Evolutionary conservation across 2,113 vertebrate species (phyloP).

Genomic region (Noturus placidus): DNA sequence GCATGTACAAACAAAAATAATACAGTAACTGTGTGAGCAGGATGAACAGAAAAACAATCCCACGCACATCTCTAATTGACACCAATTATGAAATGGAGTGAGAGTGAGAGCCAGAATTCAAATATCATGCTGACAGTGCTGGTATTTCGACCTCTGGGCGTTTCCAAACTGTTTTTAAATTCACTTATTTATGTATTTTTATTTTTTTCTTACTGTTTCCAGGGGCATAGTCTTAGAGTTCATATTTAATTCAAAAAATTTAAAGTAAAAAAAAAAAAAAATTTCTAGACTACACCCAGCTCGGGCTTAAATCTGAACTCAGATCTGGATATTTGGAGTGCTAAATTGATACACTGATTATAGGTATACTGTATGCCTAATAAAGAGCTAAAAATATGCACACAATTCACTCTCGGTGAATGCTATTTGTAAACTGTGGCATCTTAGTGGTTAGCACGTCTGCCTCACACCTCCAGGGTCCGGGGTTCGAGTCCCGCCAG

Average conservation of each 20-base stretch:
- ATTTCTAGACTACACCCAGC: not conserved
- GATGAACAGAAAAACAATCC: not conserved
- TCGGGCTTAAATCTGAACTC: not conserved
- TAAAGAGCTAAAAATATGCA: not conserved
- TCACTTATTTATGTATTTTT: too few relatives aligned
- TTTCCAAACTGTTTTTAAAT: not conserved
- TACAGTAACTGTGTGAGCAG: not conserved
- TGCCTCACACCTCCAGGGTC: too few relatives aligned
- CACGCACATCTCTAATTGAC: not conserved
- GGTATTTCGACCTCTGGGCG: conserved; percentile 4
- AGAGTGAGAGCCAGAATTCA: not conserved
- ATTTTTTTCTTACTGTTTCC: not conserved
- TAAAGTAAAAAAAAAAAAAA: not conserved
- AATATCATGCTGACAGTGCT: not conserved
- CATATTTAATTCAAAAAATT: not conserved
- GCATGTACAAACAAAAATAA: conserved; percentile 9
- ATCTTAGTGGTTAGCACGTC: too few relatives aligned
- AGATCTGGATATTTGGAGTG: not conserved
- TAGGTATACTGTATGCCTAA: not conserved
- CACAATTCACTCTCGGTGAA: not conserved
- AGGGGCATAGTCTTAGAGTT: not conserved
- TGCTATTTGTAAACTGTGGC: not conserved
- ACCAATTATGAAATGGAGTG: not conserved
- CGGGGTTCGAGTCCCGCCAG: too few relatives aligned
- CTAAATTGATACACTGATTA: not conserved